Conservation (phyloP, 2,797 vertebrate genomes). For the Hydrocynus forskahlii region DNA sequence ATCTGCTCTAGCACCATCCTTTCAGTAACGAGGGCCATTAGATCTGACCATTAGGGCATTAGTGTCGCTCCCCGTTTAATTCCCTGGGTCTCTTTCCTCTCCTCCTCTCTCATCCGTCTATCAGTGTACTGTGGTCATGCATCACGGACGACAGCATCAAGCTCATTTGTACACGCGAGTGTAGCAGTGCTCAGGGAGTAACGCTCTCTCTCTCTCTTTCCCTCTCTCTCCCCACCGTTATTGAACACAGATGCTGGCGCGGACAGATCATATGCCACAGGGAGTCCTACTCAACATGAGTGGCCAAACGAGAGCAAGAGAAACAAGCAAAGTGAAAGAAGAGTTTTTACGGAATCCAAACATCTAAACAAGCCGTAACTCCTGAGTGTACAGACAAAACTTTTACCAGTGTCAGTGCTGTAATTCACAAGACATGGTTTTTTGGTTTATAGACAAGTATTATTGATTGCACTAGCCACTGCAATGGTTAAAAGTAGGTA, state of each 20-base stretch:
- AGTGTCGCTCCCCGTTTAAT: constrained; percentile 58
- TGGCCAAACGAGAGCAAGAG: constrained; percentile 13
- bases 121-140: constrained; percentile 81
- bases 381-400: neutral
- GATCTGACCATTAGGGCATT: constrained; percentile 87
- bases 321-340: constrained; percentile 38
- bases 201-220: constrained; percentile 27
- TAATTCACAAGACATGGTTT: neutral
- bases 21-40: constrained; percentile 99
- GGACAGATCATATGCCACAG: constrained; percentile 73
- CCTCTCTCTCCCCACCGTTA: constrained; percentile 70
- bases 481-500: too few species aligned
- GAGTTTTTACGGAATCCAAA: constrained; percentile 22
- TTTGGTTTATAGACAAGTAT: too few species aligned
- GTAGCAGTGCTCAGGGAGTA: constrained; percentile 64
- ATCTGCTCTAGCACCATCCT: constrained; percentile 99
- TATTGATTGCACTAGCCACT: too few species aligned
- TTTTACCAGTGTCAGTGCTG: neutral
- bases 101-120: constrained; percentile 77
- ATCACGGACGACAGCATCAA: constrained; percentile 83
- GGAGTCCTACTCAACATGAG: constrained; percentile 69
- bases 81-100: constrained; percentile 53
- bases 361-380: too few species aligned
- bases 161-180: constrained; percentile 88
- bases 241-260: constrained; percentile 65